phyloP scores from a whole-genome alignment of 2,113 vertebrate species.

The Corvus hawaiiensis region DNA sequence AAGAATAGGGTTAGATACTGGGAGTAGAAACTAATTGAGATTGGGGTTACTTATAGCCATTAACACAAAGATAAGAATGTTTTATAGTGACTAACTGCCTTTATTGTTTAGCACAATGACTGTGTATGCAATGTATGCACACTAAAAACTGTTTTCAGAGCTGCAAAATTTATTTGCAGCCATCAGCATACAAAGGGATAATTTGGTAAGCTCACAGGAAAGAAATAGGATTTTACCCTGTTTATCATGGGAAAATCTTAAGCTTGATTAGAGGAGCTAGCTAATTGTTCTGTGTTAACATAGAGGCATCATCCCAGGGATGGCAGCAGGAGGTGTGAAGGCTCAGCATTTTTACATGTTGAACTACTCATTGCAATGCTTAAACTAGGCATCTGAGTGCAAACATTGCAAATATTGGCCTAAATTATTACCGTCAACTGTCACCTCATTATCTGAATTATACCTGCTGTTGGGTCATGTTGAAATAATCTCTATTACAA shows the following conservation, averaged over 20 bases:
- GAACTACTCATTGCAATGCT: neutral
- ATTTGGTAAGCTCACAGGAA: neutral
- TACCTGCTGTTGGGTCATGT: neutral
- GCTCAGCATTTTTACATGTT: constrained; percentile 11
- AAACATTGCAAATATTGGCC: constrained; percentile 46
- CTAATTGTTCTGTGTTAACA: constrained; percentile 20
- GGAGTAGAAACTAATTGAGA: neutral
- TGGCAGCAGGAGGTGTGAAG: neutral
- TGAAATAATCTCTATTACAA: neutral
- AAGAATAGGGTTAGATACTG: neutral
- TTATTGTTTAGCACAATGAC: neutral
- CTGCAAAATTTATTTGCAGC: constrained; percentile 1
- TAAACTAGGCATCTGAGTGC: constrained; percentile 13
- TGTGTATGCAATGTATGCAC: neutral
- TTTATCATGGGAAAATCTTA: neutral
- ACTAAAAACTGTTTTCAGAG: neutral
- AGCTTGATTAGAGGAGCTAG: neutral
- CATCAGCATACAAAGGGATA: neutral
- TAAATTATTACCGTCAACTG: constrained; percentile 10
- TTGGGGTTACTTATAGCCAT: neutral
- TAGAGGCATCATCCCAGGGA: neutral
- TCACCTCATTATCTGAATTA: constrained; percentile 9
- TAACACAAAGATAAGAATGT: neutral
- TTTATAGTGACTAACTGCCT: neutral
- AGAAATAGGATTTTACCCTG: neutral